These are phyloP conservation scores for Spea hammondii DNA, from an alignment of 2,797 vertebrate genomes.

Conservation along the genomic window DNA sequence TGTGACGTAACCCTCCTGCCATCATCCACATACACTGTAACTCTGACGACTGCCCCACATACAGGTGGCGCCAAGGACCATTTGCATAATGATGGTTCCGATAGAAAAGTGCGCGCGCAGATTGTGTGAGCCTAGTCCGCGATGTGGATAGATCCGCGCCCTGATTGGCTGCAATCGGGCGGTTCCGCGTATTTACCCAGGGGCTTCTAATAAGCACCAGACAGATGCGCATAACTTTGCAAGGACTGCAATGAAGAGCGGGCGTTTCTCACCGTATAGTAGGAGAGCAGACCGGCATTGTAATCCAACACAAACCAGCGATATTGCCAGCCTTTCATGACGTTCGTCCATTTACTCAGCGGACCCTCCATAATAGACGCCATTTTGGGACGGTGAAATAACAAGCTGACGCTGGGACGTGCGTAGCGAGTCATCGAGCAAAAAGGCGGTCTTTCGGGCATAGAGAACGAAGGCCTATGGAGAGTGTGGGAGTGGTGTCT, in stretches of 20 bases:
- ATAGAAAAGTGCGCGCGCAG: too few relatives aligned
- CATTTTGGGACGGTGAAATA: conserved; percentile 81
- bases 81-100: too few relatives aligned
- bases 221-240: background rate
- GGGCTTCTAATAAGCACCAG: background rate
- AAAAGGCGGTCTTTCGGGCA: background rate
- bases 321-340: conserved; percentile 99
- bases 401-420: conserved; percentile 62
- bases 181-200: background rate
- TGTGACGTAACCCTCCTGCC: too few relatives aligned
- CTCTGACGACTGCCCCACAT: too few relatives aligned
- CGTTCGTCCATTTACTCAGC: conserved; percentile 98
- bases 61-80: too few relatives aligned
- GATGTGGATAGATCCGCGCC: too few relatives aligned
- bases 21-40: too few relatives aligned
- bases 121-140: too few relatives aligned
- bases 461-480: background rate
- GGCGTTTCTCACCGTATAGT: conserved; percentile 69
- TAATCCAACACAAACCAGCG: conserved; percentile 97
- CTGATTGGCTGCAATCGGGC: conserved; percentile 22
- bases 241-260: background rate
- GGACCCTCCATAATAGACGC: conserved; percentile 98
- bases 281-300: conserved; percentile 91
- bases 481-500: background rate
- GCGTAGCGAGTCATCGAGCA: conserved; percentile 38